phyloP scores from a whole-genome alignment of 2,888 invertebrate genomes.

The Amblyjoppa proteus region DNA sequence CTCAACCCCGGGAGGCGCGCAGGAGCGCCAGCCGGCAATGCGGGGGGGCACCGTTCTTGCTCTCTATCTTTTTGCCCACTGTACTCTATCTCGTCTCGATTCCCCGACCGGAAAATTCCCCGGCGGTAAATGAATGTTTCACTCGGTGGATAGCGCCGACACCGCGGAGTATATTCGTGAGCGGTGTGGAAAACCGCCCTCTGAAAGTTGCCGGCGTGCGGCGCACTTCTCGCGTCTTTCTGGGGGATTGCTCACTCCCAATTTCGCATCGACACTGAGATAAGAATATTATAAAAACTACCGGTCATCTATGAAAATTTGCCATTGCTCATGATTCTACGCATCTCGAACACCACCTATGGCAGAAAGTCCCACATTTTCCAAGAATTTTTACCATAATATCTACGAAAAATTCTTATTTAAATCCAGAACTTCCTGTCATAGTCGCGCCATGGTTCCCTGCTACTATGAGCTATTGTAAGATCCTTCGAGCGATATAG shows the following conservation, averaged over 20 bases:
- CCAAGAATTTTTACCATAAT: too few species aligned
- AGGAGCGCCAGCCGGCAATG: slow-evolving; percentile 35
- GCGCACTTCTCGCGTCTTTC: slow-evolving; percentile 10
- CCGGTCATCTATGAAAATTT: too few species aligned
- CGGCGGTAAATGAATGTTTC: slow-evolving; percentile 83
- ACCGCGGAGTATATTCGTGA: slow-evolving; percentile 77
- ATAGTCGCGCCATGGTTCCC: too few species aligned
- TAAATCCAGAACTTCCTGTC: too few species aligned
- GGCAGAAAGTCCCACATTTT: too few species aligned
- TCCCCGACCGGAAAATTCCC: slow-evolving; percentile 81
- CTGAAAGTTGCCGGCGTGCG: slow-evolving; percentile 34
- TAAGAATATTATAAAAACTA: too few species aligned
- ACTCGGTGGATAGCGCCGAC: slow-evolving; percentile 74
- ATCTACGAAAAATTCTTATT: too few species aligned
- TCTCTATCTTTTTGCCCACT: slow-evolving; percentile 45
- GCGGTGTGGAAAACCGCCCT: slow-evolving; percentile 72
- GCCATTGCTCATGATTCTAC: too few species aligned
- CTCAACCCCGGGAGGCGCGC: slow-evolving; percentile 59
- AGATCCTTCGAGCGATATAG: too few species aligned
- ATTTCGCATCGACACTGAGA: too few species aligned
- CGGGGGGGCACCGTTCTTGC: slow-evolving; percentile 42
- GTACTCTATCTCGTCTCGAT: slow-evolving; percentile 60
- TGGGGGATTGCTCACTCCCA: not conserved
- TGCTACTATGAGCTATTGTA: too few species aligned
- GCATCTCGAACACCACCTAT: too few species aligned